Conservation (phyloP, 2,888 invertebrate species). For the Exocentrus adspersus region DNA sequence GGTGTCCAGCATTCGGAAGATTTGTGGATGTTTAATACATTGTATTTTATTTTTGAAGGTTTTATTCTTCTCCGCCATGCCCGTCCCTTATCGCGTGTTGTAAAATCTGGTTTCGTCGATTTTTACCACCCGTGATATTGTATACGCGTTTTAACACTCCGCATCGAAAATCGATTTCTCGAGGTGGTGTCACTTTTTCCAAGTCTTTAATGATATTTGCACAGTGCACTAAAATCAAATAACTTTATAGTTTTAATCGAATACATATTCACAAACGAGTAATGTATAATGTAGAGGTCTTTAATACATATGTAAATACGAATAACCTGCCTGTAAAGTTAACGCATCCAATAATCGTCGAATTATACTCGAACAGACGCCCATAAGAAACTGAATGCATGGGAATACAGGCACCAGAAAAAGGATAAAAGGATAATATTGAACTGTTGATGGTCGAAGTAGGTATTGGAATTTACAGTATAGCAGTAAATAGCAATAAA, state of each 20-base stretch:
- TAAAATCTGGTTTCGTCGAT: constrained; percentile 8
- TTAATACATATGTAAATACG: background rate
- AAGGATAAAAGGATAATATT: constrained; percentile 41
- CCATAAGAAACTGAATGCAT: constrained; percentile 34
- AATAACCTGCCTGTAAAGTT: too few species aligned
- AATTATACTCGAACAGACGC: constrained; percentile 36
- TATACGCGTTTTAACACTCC: constrained; percentile 11
- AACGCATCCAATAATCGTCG: constrained; percentile 22
- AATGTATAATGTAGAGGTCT: background rate
- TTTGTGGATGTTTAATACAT: constrained; percentile 62
- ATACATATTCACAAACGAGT: too few species aligned
- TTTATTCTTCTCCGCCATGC: constrained; percentile 45
- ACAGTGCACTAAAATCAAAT: too few species aligned
- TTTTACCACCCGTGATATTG: constrained; percentile 3
- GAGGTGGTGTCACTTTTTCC: background rate
- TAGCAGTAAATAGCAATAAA: constrained; percentile 58
- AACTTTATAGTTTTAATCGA: too few species aligned
- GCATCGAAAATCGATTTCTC: constrained; percentile 2
- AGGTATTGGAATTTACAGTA: constrained; percentile 51
- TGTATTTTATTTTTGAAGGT: constrained; percentile 59
- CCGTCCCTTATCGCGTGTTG: constrained; percentile 17
- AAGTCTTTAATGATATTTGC: too few species aligned
- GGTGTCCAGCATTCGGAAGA: constrained; percentile 49
- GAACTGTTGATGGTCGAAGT: constrained; percentile 49
- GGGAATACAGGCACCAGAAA: constrained; percentile 27